These are phyloP conservation scores for Geococcyx californianus DNA, from an alignment of 2,113 vertebrate species.

Conservation along the genomic window DNA sequence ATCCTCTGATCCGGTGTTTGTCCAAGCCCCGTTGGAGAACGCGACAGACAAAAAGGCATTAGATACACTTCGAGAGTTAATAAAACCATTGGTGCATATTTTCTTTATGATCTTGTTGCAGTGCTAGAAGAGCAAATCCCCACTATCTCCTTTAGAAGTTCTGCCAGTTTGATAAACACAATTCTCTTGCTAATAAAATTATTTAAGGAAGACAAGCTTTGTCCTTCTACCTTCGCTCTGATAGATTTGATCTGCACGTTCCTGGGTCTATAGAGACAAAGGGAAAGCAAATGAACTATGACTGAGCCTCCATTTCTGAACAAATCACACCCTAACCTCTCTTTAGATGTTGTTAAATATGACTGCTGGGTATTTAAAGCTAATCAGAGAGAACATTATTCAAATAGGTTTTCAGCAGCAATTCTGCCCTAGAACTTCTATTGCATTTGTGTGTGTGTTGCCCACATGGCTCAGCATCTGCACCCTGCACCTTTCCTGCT, in stretches of 20 bases:
- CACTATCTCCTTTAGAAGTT: background rate
- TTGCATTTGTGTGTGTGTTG: background rate
- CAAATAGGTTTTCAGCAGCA: background rate
- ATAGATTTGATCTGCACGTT: background rate
- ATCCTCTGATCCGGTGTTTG: background rate
- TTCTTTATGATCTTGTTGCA: background rate
- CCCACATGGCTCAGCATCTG: background rate
- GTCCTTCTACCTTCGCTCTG: background rate
- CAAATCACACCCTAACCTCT: background rate
- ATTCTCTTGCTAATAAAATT: background rate
- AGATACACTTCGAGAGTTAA: background rate
- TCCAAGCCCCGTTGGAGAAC: background rate
- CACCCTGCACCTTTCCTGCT: background rate
- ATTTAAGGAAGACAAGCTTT: background rate
- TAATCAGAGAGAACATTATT: background rate
- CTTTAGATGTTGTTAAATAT: background rate
- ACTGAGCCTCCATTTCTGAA: background rate
- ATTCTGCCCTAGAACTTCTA: background rate
- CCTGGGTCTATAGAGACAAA: background rate
- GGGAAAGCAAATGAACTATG: background rate
- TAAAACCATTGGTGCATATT: background rate
- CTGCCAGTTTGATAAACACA: background rate
- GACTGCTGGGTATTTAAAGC: background rate
- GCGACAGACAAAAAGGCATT: background rate
- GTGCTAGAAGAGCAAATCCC: background rate